Percentiles rank a stretch among this genome's conserved stretches.
phyloP scores from a whole-genome alignment of 2,797 vertebrate species.

The Rhabdophis nuchalis region DNA sequence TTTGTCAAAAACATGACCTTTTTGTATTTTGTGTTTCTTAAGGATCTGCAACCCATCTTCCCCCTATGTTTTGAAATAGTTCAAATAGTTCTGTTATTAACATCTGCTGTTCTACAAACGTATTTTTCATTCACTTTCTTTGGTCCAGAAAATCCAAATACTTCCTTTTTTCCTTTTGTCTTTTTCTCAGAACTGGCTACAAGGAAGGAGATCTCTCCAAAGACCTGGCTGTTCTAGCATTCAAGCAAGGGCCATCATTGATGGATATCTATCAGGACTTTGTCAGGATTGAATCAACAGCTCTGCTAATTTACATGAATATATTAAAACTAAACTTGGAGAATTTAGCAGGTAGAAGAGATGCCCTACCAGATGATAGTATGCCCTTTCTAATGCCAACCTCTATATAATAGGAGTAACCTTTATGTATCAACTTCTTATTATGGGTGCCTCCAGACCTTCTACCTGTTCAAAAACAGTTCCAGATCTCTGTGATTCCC shows the following conservation, averaged over 20 bases:
- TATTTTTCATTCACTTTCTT: background rate
- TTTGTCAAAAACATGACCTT: background rate
- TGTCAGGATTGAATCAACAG: background rate
- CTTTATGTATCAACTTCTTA: background rate
- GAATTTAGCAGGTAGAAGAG: background rate
- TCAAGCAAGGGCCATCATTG: background rate
- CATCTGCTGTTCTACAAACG: background rate
- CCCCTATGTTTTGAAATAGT: background rate
- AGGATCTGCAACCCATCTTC: background rate
- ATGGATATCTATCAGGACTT: background rate
- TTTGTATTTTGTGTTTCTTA: background rate
- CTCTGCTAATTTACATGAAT: background rate
- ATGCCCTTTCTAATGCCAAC: background rate
- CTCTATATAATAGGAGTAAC: background rate
- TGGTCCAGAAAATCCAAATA: background rate
- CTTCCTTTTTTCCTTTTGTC: background rate
- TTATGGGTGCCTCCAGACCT: background rate
- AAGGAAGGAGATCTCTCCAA: background rate
- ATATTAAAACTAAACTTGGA: background rate
- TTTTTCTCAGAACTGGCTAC: no score
- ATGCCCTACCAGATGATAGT: background rate
- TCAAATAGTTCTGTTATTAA: background rate
- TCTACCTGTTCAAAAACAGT: background rate
- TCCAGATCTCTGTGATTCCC: background rate
- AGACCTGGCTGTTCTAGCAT: background rate